phyloP scores from a whole-genome alignment of 1,140 invertebrate species.

The Drosophila willistoni region DNA sequence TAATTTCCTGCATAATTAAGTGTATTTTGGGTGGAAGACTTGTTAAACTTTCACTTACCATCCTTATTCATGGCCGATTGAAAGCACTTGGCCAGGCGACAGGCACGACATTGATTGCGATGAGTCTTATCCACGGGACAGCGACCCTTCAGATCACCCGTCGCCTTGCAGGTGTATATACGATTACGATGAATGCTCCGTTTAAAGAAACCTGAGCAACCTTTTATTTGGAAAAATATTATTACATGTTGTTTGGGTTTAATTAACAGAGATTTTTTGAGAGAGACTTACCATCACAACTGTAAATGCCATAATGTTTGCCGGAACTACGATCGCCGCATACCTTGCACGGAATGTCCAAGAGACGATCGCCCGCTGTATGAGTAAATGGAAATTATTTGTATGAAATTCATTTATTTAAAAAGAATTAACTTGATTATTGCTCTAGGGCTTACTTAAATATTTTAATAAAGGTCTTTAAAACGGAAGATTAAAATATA shows the following conservation, averaged over 20 bases:
- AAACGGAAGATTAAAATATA: too few relatives aligned
- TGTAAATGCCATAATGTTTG: conserved; percentile 98
- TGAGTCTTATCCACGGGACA: conserved; percentile 99
- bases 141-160: conserved; percentile 94
- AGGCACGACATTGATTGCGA: conserved; percentile 98
- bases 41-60: conserved; percentile 88
- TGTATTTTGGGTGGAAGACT: conserved; percentile 57
- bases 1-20: conserved; percentile 80
- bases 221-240: conserved; percentile 28
- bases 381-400: not conserved
- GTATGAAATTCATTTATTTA: too few relatives aligned
- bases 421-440: too few relatives aligned
- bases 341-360: conserved; percentile 98
- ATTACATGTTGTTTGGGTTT: not conserved
- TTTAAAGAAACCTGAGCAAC: conserved; percentile 97
- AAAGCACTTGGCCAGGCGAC: conserved; percentile 97
- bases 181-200: conserved; percentile 97
- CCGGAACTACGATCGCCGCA: conserved; percentile 98
- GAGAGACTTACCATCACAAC: conserved; percentile 93
- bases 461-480: too few relatives aligned
- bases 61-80: conserved; percentile 99
- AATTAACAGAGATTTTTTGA: not conserved
- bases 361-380: conserved; percentile 91
- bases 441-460: too few relatives aligned
- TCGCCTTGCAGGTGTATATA: conserved; percentile 98